Evolutionary conservation across 1,140 invertebrate species (phyloP).

Genomic region (Mercenaria mercenaria): DNA sequence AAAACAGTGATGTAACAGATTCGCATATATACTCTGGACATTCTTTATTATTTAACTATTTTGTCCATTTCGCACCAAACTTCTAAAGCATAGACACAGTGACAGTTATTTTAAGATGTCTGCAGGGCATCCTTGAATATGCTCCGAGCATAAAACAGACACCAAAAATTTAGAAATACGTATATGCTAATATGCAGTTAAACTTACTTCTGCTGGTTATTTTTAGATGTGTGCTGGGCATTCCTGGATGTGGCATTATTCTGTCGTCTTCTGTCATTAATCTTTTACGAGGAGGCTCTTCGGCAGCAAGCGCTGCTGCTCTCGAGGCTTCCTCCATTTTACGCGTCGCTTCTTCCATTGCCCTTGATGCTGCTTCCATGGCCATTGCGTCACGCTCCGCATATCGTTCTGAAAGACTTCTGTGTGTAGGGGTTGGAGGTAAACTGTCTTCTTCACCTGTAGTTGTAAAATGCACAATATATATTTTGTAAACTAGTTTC

Average conservation of each 20-base stretch:
- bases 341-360: conserved; percentile 85
- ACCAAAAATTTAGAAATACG: background rate
- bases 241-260: conserved; percentile 84
- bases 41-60: no score
- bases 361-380: conserved; percentile 85
- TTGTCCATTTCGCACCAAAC: no score
- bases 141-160: background rate
- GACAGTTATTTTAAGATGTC: no score
- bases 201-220: conserved; percentile 94
- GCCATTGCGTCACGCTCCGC: conserved; percentile 85
- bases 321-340: conserved; percentile 84
- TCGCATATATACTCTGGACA: no score
- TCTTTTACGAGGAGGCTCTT: conserved; percentile 85
- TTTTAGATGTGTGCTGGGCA: conserved; percentile 93
- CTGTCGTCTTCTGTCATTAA: conserved; percentile 86
- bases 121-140: no score
- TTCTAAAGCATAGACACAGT: no score
- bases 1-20: no score
- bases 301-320: conserved; percentile 75
- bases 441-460: conserved; percentile 81
- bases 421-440: conserved; percentile 78
- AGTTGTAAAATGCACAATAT: conserved; percentile 21
- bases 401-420: conserved; percentile 79
- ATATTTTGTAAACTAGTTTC: no score
- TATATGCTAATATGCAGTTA: background rate